Base-by-base conservation (phyloP, 2,888 invertebrate species). In the Adineta ricciae region DNA sequence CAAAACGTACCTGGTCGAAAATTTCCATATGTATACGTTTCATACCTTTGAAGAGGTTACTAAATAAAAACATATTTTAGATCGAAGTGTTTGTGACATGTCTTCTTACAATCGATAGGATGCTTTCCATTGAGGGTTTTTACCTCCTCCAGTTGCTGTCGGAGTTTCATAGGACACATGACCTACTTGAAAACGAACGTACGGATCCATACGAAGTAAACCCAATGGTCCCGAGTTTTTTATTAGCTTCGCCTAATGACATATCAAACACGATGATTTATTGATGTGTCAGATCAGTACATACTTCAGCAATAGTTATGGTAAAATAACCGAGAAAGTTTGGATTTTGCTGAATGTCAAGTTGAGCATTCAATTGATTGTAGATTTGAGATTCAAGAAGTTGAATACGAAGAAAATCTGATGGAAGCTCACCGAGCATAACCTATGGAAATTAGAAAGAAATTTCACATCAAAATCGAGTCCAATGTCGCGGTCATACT, bases 191-290 rank as follows among this genome's bases (percentile, higher is more conserved):
- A 98, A 91, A 86, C 97, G 93, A 52, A 95, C 96, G 90, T 97
- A 97, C 0, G 97, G 97, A 91, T 97, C 97, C 97, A 97, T 97
- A 86, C 95, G 93, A 0, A 95, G 94, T 89, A 97, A n/a, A n/a
- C 78, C 78, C n/a, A 78, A n/a, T 41, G 41, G 92, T 19, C 96
- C 96, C 92, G 97, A 97, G 90, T 97, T 97, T 91, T 96, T 96
- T 16, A 94, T 94, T 86, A 97, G 92, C 91, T 95, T 95, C 3
- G 96, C 96, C 93, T 93, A 88, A 84, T 88, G 88, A 85, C 8
- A 46, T 46, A 46, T 11, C 46, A 46, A 46, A 46, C 46, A 46
- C 46, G 11, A 46, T 46, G 5, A 46, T 46, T 46, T 7, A 19
- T n/a, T 73, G 1, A 38, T 38, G 4, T n/a, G 2, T 27, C 19